These are phyloP conservation scores for Sericinus montela DNA, from an alignment of 2,888 invertebrate species.

Conservation along the genomic window DNA sequence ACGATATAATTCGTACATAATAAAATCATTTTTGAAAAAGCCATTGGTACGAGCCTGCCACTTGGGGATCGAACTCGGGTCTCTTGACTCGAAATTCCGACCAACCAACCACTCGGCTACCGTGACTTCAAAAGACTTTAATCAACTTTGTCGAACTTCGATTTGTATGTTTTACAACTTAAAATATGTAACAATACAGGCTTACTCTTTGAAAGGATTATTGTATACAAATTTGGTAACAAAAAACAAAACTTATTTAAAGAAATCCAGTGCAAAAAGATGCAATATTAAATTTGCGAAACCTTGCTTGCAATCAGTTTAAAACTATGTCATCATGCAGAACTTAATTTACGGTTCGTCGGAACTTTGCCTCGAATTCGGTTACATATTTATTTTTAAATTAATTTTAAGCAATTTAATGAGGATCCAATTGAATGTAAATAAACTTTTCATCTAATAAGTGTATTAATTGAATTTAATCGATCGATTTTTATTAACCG, in stretches of 20 bases:
- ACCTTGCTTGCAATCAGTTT: slow-evolving; percentile 11
- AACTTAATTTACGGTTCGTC: slow-evolving; percentile 17
- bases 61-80: no score
- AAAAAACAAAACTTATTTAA: slow-evolving; percentile 4
- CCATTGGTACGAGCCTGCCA: no score
- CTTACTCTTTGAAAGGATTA: no score
- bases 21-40: no score
- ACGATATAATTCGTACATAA: no score
- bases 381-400: not conserved
- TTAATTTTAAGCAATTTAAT: not conserved
- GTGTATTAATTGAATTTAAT: not conserved
- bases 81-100: no score
- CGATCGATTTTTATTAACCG: not conserved
- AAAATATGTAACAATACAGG: no score
- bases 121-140: no score
- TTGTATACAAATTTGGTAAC: no score
- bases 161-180: no score
- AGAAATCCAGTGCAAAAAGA: slow-evolving; percentile 15
- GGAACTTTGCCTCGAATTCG: slow-evolving; percentile 4
- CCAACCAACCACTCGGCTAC: no score
- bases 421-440: not conserved
- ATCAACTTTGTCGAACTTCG: no score
- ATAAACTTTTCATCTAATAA: not conserved
- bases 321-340: slow-evolving; percentile 16
- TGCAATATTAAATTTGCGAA: slow-evolving; percentile 18